Percentiles rank a stretch among this genome's conserved stretches.
phyloP scores from a whole-genome alignment of 2,888 invertebrate genomes.

The Zelleria hepariella region DNA sequence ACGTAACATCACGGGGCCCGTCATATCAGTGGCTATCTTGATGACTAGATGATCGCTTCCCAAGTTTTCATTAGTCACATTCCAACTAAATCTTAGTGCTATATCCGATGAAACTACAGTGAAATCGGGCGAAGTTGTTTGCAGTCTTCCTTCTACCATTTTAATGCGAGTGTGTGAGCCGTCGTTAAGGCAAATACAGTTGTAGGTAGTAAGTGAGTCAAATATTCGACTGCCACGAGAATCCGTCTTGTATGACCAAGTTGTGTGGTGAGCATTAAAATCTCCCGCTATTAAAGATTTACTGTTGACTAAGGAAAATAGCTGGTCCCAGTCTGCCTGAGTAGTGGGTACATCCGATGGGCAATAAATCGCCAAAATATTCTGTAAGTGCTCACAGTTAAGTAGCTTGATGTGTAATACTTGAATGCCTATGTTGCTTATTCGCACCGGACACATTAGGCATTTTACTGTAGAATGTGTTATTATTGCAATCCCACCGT shows the following conservation, averaged over 20 bases:
- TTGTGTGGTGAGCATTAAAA: slow-evolving; percentile 16
- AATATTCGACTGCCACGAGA: slow-evolving; percentile 13
- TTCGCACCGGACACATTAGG: background rate
- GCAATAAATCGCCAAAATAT: slow-evolving; percentile 13
- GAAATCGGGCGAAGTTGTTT: slow-evolving; percentile 15
- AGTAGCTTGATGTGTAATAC: slow-evolving; percentile 6
- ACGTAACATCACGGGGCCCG: background rate
- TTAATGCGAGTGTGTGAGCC: slow-evolving; percentile 12
- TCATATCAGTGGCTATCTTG: slow-evolving; percentile 1
- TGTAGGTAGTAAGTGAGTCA: slow-evolving; percentile 10
- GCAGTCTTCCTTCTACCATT: slow-evolving; percentile 10
- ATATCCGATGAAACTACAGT: slow-evolving; percentile 12
- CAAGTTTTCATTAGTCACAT: slow-evolving; percentile 12
- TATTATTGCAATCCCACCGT: slow-evolving; percentile 14
- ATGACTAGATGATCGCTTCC: slow-evolving; percentile 16
- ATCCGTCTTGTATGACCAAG: slow-evolving; percentile 15
- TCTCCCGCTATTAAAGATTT: slow-evolving; percentile 9
- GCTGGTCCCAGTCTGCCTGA: slow-evolving; percentile 9
- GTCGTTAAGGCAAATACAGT: slow-evolving; percentile 14
- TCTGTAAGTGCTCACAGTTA: slow-evolving; percentile 11
- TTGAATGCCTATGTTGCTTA: slow-evolving; percentile 9
- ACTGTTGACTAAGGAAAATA: slow-evolving; percentile 1
- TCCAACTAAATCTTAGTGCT: slow-evolving; percentile 13
- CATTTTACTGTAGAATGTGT: slow-evolving; percentile 9
- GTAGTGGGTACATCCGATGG: slow-evolving; percentile 5